These are phyloP conservation scores for Eledona agricola DNA, from an alignment of 2,888 invertebrate species.

Conservation along the genomic window DNA sequence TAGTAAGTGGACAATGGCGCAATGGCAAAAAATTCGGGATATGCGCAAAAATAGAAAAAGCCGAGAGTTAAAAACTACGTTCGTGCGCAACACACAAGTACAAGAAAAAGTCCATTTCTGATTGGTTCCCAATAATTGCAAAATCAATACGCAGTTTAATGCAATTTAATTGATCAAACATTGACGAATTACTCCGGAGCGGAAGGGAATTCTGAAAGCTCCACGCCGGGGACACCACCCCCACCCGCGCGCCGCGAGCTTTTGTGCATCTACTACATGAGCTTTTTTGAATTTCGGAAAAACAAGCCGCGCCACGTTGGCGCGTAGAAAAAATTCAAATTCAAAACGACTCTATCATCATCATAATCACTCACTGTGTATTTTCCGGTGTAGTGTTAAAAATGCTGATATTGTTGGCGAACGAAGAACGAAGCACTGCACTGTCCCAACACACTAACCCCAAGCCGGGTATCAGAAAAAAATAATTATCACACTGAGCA, in stretches of 20 bases:
- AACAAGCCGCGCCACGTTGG: no score
- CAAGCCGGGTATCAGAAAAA: conserved; percentile 16
- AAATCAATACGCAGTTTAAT: conserved; percentile 62
- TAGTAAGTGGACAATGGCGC: conserved; percentile 64
- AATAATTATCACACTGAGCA: conserved; percentile 21
- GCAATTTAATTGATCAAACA: conserved; percentile 61
- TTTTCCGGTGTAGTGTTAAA: conserved; percentile 22
- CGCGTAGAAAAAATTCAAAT: conserved; percentile 23
- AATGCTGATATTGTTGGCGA: no score
- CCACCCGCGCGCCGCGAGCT: conserved; percentile 26
- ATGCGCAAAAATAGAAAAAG: conserved; percentile 61
- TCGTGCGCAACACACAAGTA: conserved; percentile 55
- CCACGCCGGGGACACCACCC: conserved; percentile 25
- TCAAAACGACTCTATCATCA: no score
- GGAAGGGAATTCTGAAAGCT: conserved; percentile 31
- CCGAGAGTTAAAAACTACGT: conserved; percentile 58
- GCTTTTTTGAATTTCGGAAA: conserved; percentile 12
- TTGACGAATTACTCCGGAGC: conserved; percentile 46
- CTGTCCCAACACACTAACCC: conserved; percentile 13
- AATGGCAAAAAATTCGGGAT: conserved; percentile 63
- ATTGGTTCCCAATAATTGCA: conserved; percentile 65
- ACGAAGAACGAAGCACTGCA: conserved; percentile 38
- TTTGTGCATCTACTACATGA: conserved; percentile 33
- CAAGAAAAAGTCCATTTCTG: conserved; percentile 62
- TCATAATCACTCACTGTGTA: no score